Percentiles rank a stretch among this genome's conserved stretches.
phyloP scores from a whole-genome alignment of 2,797 vertebrate species.

The Fratercula arctica region DNA sequence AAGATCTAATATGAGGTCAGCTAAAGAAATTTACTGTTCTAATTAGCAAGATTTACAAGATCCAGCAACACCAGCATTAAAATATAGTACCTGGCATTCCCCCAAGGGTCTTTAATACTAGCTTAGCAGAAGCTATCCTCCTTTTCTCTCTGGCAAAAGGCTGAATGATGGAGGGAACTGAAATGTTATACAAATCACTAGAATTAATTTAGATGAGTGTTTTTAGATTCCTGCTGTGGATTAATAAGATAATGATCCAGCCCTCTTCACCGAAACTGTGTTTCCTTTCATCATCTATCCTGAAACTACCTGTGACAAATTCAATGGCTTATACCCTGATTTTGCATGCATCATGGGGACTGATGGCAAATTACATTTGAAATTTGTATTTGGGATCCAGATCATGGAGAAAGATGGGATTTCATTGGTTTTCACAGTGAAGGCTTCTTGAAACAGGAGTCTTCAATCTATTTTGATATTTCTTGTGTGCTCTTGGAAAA shows the following conservation, averaged over 20 bases:
- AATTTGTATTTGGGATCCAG: neutral
- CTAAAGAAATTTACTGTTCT: conserved; percentile 27
- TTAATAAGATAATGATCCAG: neutral
- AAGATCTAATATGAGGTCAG: neutral
- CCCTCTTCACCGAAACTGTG: neutral
- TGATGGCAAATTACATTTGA: neutral
- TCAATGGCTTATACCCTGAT: neutral
- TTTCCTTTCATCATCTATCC: neutral
- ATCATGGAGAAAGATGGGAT: neutral
- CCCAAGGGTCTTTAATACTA: neutral
- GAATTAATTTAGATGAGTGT: neutral
- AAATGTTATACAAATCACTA: neutral
- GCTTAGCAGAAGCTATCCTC: neutral
- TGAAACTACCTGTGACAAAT: neutral
- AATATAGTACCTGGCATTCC: neutral
- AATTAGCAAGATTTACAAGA: conserved; percentile 4
- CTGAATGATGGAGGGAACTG: neutral
- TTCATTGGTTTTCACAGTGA: neutral
- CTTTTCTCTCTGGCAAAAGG: neutral
- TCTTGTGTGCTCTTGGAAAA: neutral
- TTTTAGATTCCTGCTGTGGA: neutral
- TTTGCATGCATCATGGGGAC: neutral
- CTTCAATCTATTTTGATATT: neutral
- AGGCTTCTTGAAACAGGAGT: neutral
- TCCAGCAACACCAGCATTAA: neutral